These are phyloP conservation scores for Agrypnus murinus DNA, from an alignment of 2,888 invertebrate species.

Conservation along the genomic window DNA sequence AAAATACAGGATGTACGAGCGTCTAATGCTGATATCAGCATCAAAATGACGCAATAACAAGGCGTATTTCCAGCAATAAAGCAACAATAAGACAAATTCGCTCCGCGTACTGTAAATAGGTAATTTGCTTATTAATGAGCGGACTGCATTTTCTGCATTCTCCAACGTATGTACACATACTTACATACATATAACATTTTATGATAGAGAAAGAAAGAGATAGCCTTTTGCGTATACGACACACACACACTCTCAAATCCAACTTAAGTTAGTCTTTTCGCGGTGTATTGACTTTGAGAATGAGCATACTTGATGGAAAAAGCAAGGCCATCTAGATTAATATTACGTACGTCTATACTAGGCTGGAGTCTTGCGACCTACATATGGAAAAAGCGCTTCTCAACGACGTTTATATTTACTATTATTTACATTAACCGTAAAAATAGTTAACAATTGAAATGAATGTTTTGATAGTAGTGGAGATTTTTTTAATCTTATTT, in stretches of 20 bases:
- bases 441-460: too few species aligned
- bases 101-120: conserved; percentile 33
- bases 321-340: conserved; percentile 58
- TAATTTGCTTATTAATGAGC: conserved; percentile 41
- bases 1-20: conserved; percentile 16
- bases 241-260: background rate
- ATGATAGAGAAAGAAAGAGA: background rate
- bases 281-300: conserved; percentile 60
- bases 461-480: too few species aligned
- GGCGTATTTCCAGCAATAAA: conserved; percentile 33
- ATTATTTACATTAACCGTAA: conserved; percentile 4
- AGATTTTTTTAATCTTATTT: too few species aligned
- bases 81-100: conserved; percentile 34
- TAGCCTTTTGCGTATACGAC: background rate
- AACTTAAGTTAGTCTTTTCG: conserved; percentile 51
- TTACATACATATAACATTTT: too few species aligned
- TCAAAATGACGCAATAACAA: conserved; percentile 22
- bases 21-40: conserved; percentile 25
- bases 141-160: conserved; percentile 41
- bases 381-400: conserved; percentile 56
- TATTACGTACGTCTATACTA: conserved; percentile 35
- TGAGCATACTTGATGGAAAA: conserved; percentile 50
- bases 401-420: conserved; percentile 33
- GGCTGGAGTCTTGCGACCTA: conserved; percentile 59
- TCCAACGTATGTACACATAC: background rate